Base-by-base conservation (phyloP, 2,797 vertebrate species). In the Falco novaeseelandiae region DNA sequence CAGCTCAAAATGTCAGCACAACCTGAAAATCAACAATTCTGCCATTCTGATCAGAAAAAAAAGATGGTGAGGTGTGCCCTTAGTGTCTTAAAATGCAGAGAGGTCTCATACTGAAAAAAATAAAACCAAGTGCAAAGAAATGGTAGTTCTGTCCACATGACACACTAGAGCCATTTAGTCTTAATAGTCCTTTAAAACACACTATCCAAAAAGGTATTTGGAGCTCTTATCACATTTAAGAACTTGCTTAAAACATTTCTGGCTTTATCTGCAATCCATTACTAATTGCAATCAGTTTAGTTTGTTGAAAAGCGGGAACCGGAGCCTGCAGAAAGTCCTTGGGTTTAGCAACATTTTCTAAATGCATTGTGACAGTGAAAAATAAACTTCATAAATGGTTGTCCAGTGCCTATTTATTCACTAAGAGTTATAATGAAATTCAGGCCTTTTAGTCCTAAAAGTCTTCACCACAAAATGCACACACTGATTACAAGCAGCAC, bases 241-340 rank as follows among this genome's bases (percentile, higher is more conserved):
- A 83, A 88, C 42, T n/a, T 54, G 42, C 58, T 86, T 93, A 90
- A 83, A 86, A 91, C 8, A 30, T 70, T 86, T 55, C 79, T 93
- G 76, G 20, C 66, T 76, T 91, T 72, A 83, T 72, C 54, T 81
- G 66, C 87, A 91, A 86, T 55, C 66, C 42, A 52, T 83, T 70
- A 58, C 40, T 83, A 80, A 87, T 79, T 69, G 46, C 0, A 2
- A 61, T 55, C 8, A 4, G 46, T 86, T 89, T 83, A 59, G 19
- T 52, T 40, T 83, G 42, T n/a, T 48, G 55, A 81, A 87, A 94
- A 91, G 62, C 69, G 58, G 66, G 65, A 85, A 86, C 17, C 1
- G 15, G 67, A 93, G 36, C 36, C 42, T n/a, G 52, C 21, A 52
- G 42, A 67, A 90, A 81, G 18, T 62, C 62, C 77, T 72, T 58